Conservation (phyloP, 2,113 vertebrate genomes). For the Psammodynastes pulverulentus region DNA sequence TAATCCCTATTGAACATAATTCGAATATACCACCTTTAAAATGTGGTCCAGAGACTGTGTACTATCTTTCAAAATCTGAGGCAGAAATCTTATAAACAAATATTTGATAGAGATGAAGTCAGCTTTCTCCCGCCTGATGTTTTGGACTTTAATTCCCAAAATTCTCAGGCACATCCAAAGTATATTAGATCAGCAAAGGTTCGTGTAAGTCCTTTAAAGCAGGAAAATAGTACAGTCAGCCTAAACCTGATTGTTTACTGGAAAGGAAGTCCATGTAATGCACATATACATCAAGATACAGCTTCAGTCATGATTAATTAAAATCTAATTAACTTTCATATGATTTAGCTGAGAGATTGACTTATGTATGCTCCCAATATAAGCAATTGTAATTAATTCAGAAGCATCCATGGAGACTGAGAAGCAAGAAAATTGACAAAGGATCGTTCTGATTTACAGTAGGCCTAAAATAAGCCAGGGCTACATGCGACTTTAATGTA, state of each 20-base stretch:
- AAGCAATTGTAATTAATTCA: background rate
- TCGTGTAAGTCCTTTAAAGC: background rate
- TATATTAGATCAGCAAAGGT: background rate
- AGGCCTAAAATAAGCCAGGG: background rate
- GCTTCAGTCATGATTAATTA: background rate
- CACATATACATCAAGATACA: background rate
- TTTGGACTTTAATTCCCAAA: background rate
- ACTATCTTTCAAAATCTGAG: background rate
- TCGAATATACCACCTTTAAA: background rate
- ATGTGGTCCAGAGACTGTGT: background rate
- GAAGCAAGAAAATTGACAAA: background rate
- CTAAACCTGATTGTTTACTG: background rate
- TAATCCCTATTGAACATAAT: background rate
- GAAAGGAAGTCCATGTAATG: background rate
- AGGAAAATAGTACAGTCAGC: background rate
- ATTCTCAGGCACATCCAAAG: background rate
- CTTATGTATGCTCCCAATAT: background rate
- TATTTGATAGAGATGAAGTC: background rate
- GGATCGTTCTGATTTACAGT: constrained; percentile 1
- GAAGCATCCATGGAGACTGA: background rate
- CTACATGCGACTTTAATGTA: background rate
- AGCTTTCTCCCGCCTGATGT: background rate
- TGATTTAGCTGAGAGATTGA: background rate
- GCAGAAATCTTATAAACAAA: background rate
- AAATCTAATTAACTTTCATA: background rate